Conservation (phyloP, 2,113 vertebrate species). For the Chaetorhynchus papuensis region DNA sequence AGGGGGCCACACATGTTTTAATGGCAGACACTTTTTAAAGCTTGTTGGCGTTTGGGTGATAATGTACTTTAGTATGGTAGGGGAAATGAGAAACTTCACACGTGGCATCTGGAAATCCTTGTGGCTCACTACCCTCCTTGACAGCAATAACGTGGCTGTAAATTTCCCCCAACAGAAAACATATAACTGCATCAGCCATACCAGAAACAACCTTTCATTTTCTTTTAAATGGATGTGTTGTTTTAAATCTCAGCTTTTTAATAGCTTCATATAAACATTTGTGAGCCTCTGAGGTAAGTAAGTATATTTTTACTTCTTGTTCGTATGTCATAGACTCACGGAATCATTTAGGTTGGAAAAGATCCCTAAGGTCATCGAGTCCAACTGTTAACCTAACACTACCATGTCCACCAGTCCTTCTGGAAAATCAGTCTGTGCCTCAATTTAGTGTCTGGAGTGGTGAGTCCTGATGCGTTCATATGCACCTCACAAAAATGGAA, state of each 20-base stretch:
- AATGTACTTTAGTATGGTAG: conserved; percentile 48
- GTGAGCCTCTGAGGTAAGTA: conserved; percentile 48
- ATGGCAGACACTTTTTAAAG: conserved; percentile 50
- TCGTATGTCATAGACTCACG: neutral
- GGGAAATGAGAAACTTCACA: conserved; percentile 66
- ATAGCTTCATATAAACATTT: conserved; percentile 48
- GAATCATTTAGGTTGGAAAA: conserved; percentile 7
- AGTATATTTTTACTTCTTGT: conserved; percentile 31
- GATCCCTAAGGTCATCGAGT: neutral
- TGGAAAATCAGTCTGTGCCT: neutral
- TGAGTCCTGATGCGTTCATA: neutral
- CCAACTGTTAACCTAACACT: neutral
- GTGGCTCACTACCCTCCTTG: conserved; percentile 46
- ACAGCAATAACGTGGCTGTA: conserved; percentile 55
- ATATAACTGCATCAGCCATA: conserved; percentile 5
- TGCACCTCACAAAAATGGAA: neutral
- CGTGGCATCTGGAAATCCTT: conserved; percentile 65
- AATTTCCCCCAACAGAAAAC: conserved; percentile 60
- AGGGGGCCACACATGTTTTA: conserved; percentile 34
- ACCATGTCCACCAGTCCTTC: neutral
- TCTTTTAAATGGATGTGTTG: conserved; percentile 47
- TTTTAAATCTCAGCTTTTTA: conserved; percentile 48
- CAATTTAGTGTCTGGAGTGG: neutral
- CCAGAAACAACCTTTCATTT: conserved; percentile 39
- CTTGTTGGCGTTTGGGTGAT: conserved; percentile 52